Evolutionary conservation across 2,113 vertebrate genomes (phyloP).

Genomic region (Cinclus cinclus): DNA sequence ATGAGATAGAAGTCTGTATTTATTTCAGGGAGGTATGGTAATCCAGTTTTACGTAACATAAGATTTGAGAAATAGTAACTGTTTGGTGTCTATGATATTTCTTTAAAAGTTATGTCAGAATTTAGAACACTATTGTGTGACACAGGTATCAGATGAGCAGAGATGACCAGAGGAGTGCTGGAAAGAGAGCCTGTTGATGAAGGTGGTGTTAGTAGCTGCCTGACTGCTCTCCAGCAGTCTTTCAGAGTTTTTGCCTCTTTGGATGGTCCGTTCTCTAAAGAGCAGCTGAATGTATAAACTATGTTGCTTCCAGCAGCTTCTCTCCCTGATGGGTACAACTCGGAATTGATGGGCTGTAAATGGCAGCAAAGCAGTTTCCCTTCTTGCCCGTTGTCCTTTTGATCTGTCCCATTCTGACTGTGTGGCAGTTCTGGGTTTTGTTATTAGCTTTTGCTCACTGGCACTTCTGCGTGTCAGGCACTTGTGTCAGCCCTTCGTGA

Average conservation of each 20-base stretch:
- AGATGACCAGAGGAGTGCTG: background rate
- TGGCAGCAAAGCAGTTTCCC: background rate
- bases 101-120: background rate
- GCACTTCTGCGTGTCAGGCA: too few relatives aligned
- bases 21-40: background rate
- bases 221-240: background rate
- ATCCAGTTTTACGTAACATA: background rate
- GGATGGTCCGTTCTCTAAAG: background rate
- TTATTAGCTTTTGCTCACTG: background rate
- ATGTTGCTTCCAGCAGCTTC: constrained; percentile 18
- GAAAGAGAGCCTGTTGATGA: background rate
- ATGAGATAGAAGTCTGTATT: background rate
- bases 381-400: background rate
- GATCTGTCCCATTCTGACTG: background rate
- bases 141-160: background rate
- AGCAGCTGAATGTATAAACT: constrained; percentile 9
- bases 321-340: background rate
- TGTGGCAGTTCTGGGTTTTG: background rate
- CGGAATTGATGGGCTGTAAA: background rate
- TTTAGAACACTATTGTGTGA: background rate
- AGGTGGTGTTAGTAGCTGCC: background rate
- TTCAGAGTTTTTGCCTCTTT: background rate
- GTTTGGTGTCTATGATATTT: background rate
- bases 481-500: fast-evolving
- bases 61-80: background rate